Evolutionary conservation across 2,113 vertebrate species (phyloP).

Genomic region (Caloenas nicobarica): DNA sequence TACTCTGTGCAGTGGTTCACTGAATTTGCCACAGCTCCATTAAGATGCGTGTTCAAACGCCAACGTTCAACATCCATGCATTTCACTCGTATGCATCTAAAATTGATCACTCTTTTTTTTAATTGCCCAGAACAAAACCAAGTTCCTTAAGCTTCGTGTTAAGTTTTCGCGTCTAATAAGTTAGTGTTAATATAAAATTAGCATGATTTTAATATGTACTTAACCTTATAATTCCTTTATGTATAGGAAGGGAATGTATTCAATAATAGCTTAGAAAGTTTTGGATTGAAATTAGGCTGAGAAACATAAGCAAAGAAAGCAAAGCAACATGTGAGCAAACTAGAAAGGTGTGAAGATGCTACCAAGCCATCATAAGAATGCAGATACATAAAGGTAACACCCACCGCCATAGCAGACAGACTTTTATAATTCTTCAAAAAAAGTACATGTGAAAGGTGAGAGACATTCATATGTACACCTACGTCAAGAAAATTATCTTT

Average conservation of each 20-base stretch:
- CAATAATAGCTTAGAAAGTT: neutral
- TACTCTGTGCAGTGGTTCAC: neutral
- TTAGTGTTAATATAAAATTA: too few relatives aligned
- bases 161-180: neutral
- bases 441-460: neutral
- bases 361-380: neutral
- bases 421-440: neutral
- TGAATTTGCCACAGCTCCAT: neutral
- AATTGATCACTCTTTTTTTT: accelerated
- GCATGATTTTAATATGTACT: too few relatives aligned
- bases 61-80: neutral
- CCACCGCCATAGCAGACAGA: neutral
- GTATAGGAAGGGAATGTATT: accelerated
- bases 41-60: neutral
- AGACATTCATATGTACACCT: neutral
- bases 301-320: neutral
- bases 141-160: neutral
- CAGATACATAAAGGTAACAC: neutral
- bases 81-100: neutral
- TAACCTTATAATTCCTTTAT: neutral
- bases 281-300: neutral
- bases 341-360: neutral
- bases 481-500: neutral
- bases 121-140: neutral
- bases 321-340: neutral